Evolutionary conservation across 2,113 vertebrate genomes (phyloP), one percentile per base, ranked within the genome.

Genomic region (Willisornis vidua): DNA sequence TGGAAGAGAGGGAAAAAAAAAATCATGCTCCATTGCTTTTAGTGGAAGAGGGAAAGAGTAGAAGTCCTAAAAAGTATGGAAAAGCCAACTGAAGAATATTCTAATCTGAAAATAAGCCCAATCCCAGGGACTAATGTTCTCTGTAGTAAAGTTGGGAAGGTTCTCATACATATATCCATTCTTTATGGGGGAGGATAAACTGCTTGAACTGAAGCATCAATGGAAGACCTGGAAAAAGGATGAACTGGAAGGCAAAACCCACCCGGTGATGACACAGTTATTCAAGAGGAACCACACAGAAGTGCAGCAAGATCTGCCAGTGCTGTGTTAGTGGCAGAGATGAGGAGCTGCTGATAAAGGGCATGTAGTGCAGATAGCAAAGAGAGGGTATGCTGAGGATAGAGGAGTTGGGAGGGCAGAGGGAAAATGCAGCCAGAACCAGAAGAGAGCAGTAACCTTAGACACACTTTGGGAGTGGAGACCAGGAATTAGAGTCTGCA

Each of bases 381-480:
- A 13, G n/a, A 3, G 0, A n/a, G 72, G 25, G 35, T 62, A 3
- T 62, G 41, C 39, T 68, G 77, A 17, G 39, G 23, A 19, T 35
- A n/a, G 8, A 51, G 45, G 6, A 62, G 41, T 7, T 59, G 57
- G 25, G 63, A 35, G 59, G 18, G 66, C 58, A 39, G 58, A 35
- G 45, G 72, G 58, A 29, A 77, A 79, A 88, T 25, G 26, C 31
- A 74, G 33, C 12, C 33, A 29, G 73, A 46, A 7, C 10, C 59
- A 25, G 24, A 9, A 19, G 41, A n/a, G 19, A 81, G 16, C 57
- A 54, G 23, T 28, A 63, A 43, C 45, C 35, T 29, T 2, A 11
- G 14, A 7, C n/a, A 19, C 8, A 6, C 18, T 17, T 46, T 0
- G 3, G 19, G 6, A 12, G 10, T 11, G 22, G 23, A 46, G 33